These are phyloP conservation scores for Hydropsyche betteni DNA, from an alignment of 2,888 invertebrate genomes.

Conservation along the genomic window DNA sequence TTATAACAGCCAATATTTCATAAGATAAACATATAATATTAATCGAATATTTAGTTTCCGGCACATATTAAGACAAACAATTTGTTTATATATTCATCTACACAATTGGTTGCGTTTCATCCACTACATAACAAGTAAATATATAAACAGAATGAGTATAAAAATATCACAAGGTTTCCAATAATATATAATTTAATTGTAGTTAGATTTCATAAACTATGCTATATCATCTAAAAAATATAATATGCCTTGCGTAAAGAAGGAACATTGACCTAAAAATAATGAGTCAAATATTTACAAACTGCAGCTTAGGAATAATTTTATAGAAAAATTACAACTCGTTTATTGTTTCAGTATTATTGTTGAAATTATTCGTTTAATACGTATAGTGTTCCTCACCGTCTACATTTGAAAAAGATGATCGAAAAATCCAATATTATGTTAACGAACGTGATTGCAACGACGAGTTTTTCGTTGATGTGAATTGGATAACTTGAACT, in stretches of 20 bases:
- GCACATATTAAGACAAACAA: not conserved
- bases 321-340: slow-evolving; percentile 29
- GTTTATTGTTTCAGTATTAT: slow-evolving; percentile 31
- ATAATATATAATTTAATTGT: slow-evolving; percentile 7
- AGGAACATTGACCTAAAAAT: slow-evolving; percentile 33
- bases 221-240: slow-evolving; percentile 28
- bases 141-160: slow-evolving; percentile 24
- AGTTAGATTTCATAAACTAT: slow-evolving; percentile 10
- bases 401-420: not conserved
- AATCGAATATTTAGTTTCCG: not conserved
- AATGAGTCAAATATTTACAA: slow-evolving; percentile 29
- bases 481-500: slow-evolving; percentile 32
- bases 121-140: slow-evolving; percentile 23
- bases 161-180: slow-evolving; percentile 30
- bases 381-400: slow-evolving; percentile 14
- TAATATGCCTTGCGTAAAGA: slow-evolving; percentile 30
- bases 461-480: slow-evolving; percentile 6
- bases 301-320: slow-evolving; percentile 25
- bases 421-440: not conserved
- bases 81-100: slow-evolving; percentile 7
- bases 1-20: slow-evolving; percentile 22
- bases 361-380: not conserved
- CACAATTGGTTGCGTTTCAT: slow-evolving; percentile 1
- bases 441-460: not conserved
- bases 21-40: slow-evolving; percentile 9